These are phyloP conservation scores for Neoarius graeffei DNA, from an alignment of 2,113 vertebrate species.

Conservation along the genomic window DNA sequence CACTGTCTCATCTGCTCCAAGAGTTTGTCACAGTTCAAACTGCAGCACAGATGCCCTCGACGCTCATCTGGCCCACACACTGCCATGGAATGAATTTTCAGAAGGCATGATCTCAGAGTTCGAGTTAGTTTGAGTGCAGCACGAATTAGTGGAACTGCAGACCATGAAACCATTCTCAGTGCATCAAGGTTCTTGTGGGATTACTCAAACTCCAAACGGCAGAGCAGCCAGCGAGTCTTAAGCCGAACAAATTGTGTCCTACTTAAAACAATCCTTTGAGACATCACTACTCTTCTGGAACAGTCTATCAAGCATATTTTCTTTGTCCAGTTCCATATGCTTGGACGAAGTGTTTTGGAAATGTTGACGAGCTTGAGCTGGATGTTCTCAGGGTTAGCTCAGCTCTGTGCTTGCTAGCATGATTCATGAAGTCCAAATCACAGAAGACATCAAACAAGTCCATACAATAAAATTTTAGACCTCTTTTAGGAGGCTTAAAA, in stretches of 20 bases:
- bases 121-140: not conserved
- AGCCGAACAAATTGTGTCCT: slow-evolving; percentile 64
- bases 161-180: slow-evolving; percentile 32
- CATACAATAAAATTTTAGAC: not conserved
- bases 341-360: not conserved
- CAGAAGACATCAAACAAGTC: not conserved
- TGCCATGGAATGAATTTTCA: not conserved
- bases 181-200: slow-evolving; percentile 58
- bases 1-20: not conserved
- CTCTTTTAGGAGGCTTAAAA: not conserved
- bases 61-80: not conserved
- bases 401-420: not conserved
- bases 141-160: not conserved
- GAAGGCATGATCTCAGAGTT: not conserved
- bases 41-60: not conserved
- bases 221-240: slow-evolving; percentile 63
- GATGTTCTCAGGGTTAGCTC: too few relatives aligned
- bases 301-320: not conserved
- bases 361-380: not conserved
- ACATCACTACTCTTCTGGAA: slow-evolving; percentile 39
- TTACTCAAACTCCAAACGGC: slow-evolving; percentile 60
- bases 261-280: slow-evolving; percentile 60
- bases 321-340: not conserved
- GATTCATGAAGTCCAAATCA: not conserved
- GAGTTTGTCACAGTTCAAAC: not conserved